phyloP scores from a whole-genome alignment of 1,140 invertebrate species.

The Antheraea mylitta region DNA sequence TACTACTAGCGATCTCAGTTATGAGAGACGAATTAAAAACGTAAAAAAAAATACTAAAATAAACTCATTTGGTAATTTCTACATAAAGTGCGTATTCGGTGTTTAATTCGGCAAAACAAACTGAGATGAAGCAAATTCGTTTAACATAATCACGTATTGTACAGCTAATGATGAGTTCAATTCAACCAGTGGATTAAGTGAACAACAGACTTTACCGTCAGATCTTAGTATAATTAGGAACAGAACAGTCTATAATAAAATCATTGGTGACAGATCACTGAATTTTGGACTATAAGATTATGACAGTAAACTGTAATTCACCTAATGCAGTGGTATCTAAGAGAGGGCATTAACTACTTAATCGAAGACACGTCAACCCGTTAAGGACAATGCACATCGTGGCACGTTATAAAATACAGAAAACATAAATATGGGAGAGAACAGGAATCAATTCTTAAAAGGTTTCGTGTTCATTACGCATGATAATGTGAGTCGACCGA shows the following conservation, averaged over 20 bases:
- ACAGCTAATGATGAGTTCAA: conserved; percentile 12
- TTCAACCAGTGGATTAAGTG: conserved; percentile 65
- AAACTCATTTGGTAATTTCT: conserved; percentile 25
- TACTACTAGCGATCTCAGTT: conserved; percentile 44
- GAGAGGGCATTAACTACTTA: conserved; percentile 31
- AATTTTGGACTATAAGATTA: conserved; percentile 67
- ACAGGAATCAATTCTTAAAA: conserved; percentile 4
- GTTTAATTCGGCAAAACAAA: conserved; percentile 44
- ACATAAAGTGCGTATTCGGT: conserved; percentile 8
- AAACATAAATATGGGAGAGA: conserved; percentile 25
- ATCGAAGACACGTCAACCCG: conserved; percentile 68
- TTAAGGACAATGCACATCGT: conserved; percentile 29
- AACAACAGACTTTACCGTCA: conserved; percentile 46
- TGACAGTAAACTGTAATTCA: conserved; percentile 48
- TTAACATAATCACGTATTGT: background rate
- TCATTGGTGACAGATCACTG: conserved; percentile 75
- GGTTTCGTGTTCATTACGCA: background rate
- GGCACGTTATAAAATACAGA: conserved; percentile 49
- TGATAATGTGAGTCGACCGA: background rate
- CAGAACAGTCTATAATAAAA: conserved; percentile 70
- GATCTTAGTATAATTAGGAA: conserved; percentile 69
- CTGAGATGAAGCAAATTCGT: conserved; percentile 45
- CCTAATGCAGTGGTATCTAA: conserved; percentile 53
- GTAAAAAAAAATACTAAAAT: conserved; percentile 20
- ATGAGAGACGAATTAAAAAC: conserved; percentile 31